Base-by-base conservation (phyloP, 2,113 vertebrate species). In the Pachyramphus minor region DNA sequence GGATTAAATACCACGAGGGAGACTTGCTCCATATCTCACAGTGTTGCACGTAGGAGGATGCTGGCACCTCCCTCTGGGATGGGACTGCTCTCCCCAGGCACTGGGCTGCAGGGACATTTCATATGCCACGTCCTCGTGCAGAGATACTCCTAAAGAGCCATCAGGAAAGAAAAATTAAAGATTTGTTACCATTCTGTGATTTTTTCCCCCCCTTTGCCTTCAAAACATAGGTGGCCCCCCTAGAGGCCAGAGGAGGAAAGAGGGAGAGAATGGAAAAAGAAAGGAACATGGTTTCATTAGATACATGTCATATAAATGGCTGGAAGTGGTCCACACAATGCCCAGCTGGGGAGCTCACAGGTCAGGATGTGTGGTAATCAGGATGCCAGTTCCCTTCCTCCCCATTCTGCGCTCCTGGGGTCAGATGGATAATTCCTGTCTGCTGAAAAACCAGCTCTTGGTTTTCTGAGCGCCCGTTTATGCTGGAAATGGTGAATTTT, bases 161-260 rank as follows among this genome's bases (percentile, higher is more conserved):
- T 64, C 33, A 31, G 42, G 45, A 60, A 22, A 42, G 47, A n/a
- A 72, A 63, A 35, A 62, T 2, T 14, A 77, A 86, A 45, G 39
- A 42, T 76, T 75, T 73, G 10, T 64, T 82, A 45, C 37, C 2
- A 0, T 60, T 41, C 31, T 42, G 31, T n/a, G 37, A 5, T 33
- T 69, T 87, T 45, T 84, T 45, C 72, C 52, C 4, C 1, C 2
- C 1, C 18, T 4, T 11, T 24, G 52, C 13, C 37, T 80, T 79
- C 22, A 37, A 62, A 90, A 39, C 14, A 7, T 28, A 27, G 23
- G 50, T 50, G 37, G 33, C 2, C 35, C 73, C 88, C 88, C 68
- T 81, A 90, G 86, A 92, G 90, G 90, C 91, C 83, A 81, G 91
- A 84, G 64, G 47, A 78, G 50, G 86, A 76, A 85, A 86, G 68